A percentile compares a stretch with the other conserved stretches of the same genome.
Evolutionary conservation across 2,797 vertebrate species (phyloP).

Genomic region (Poecilia velifera): DNA sequence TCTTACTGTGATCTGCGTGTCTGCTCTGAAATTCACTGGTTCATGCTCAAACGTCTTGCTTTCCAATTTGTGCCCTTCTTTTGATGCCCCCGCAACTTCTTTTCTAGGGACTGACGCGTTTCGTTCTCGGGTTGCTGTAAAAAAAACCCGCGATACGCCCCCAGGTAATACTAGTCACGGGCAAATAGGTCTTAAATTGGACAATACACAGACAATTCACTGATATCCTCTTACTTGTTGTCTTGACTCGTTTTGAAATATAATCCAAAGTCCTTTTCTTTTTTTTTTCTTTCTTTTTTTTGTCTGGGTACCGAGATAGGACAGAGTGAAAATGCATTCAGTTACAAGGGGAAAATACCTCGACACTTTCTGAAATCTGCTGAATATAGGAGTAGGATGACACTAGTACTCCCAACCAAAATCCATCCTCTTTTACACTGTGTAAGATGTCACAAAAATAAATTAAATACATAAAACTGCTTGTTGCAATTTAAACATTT

Average conservation of each 20-base stretch:
- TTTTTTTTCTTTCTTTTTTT: neutral
- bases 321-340: neutral
- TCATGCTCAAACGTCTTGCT: neutral
- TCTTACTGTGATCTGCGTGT: neutral
- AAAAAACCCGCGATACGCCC: neutral
- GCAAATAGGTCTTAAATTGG: conserved; percentile 9
- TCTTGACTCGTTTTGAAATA: conserved; percentile 6
- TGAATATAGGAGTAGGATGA: neutral
- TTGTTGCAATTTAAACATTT: neutral
- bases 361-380: neutral
- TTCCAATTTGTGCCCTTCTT: neutral
- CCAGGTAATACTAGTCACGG: conserved; percentile 9
- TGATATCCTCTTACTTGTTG: neutral
- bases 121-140: neutral
- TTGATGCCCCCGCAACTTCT: neutral
- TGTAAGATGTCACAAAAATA: neutral
- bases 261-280: neutral
- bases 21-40: neutral
- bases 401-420: neutral
- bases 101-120: neutral
- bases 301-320: neutral
- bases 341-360: neutral
- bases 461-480: neutral
- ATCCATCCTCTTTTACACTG: neutral
- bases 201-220: conserved; percentile 7